These are phyloP conservation scores for Azemiops feae DNA, from an alignment of 2,113 vertebrate species.

Conservation along the genomic window DNA sequence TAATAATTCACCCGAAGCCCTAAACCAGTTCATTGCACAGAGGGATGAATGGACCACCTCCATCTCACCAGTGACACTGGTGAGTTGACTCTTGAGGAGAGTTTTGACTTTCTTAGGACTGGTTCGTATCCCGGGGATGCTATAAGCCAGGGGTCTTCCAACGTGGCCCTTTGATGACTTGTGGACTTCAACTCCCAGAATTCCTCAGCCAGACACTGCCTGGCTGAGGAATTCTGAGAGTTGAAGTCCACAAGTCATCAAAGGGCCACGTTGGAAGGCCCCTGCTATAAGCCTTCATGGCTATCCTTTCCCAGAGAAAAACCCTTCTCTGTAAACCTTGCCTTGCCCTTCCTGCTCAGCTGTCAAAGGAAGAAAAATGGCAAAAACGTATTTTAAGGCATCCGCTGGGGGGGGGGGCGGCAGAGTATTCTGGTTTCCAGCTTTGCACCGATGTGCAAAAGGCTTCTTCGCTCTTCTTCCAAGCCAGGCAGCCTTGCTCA, in stretches of 20 bases:
- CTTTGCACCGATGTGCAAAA: conserved; percentile 7
- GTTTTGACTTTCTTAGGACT: background rate
- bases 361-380: background rate
- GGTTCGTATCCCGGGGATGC: background rate
- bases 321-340: background rate
- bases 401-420: background rate
- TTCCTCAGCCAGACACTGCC: too few species aligned
- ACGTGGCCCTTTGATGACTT: too few species aligned
- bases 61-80: background rate
- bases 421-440: conserved; percentile 34
- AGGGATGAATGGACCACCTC: background rate
- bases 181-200: too few species aligned
- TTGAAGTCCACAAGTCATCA: too few species aligned
- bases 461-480: conserved; percentile 22
- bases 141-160: background rate
- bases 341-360: background rate
- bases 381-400: background rate
- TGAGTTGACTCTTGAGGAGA: background rate
- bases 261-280: too few species aligned
- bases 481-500: conserved; percentile 42
- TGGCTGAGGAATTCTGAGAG: too few species aligned
- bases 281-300: background rate
- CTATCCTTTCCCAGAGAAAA: background rate
- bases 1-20: background rate
- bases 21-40: background rate